Conservation (phyloP, 2,888 invertebrate species). For the Chymomyza procnemis region DNA sequence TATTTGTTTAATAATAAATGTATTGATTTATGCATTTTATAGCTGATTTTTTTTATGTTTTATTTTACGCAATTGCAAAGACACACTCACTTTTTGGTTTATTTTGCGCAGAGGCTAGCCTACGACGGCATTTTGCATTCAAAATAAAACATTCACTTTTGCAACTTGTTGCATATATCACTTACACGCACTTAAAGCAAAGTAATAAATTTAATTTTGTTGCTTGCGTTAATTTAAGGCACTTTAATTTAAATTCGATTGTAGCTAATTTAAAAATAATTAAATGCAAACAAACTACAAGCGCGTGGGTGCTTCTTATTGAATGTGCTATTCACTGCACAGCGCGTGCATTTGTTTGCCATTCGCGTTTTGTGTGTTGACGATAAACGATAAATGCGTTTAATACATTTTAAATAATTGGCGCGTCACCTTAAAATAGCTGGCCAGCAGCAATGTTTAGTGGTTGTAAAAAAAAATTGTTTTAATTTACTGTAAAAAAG, state of each 20-base stretch:
- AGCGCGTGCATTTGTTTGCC: background rate
- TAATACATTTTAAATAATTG: background rate
- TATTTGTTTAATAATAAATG: background rate
- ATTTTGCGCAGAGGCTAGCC: background rate
- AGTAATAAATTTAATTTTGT: background rate
- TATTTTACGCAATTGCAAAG: background rate
- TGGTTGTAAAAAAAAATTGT: too few species aligned
- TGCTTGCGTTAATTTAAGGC: background rate
- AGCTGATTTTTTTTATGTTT: too few species aligned
- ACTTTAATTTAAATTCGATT: background rate
- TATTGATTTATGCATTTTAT: too few species aligned
- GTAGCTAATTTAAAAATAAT: background rate
- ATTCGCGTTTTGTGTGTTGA: background rate
- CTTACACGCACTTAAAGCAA: background rate
- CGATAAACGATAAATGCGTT: background rate
- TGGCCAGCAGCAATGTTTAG: too few species aligned
- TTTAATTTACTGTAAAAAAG: too few species aligned
- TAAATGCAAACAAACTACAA: conserved; percentile 2
- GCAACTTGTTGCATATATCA: background rate
- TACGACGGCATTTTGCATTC: background rate
- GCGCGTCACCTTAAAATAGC: background rate
- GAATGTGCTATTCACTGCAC: background rate
- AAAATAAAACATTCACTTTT: background rate
- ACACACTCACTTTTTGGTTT: background rate
- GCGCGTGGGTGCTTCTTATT: background rate